These are phyloP conservation scores for Oikopleura dioica DNA, from an alignment of 23 tunicate species.

Conservation along the genomic window DNA sequence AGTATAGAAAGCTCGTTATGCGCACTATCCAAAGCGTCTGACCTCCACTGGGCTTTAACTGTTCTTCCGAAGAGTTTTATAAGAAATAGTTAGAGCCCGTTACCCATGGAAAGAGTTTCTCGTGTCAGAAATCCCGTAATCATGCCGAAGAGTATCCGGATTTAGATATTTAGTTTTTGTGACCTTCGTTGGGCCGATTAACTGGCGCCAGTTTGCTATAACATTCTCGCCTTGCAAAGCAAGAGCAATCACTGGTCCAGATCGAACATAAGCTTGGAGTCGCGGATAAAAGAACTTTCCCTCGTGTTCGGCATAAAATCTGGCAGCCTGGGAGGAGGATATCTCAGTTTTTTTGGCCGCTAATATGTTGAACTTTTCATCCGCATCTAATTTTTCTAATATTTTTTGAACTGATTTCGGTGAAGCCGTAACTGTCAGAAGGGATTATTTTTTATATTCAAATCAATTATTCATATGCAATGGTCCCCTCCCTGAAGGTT, in stretches of 20 bases:
- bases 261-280: background rate
- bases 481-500: no score
- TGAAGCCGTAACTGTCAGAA: background rate
- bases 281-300: background rate
- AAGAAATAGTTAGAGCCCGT: no score
- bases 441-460: no score
- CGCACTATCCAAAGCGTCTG: background rate
- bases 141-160: background rate
- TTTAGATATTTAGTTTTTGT: background rate
- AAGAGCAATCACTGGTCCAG: slow-evolving; percentile 6
- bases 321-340: background rate
- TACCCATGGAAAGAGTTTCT: slow-evolving; percentile 2
- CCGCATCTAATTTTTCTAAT: background rate
- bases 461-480: no score
- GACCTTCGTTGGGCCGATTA: background rate
- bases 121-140: slow-evolving; percentile 6
- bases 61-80: no score
- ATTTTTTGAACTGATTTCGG: background rate
- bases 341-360: background rate
- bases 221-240: background rate
- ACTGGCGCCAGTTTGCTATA: background rate
- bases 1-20: background rate
- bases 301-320: background rate
- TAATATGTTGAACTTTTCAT: background rate
- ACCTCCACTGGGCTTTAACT: no score